Evolutionary conservation across 2,113 vertebrate species (phyloP).

Genomic region (Tachuris rubrigastra): DNA sequence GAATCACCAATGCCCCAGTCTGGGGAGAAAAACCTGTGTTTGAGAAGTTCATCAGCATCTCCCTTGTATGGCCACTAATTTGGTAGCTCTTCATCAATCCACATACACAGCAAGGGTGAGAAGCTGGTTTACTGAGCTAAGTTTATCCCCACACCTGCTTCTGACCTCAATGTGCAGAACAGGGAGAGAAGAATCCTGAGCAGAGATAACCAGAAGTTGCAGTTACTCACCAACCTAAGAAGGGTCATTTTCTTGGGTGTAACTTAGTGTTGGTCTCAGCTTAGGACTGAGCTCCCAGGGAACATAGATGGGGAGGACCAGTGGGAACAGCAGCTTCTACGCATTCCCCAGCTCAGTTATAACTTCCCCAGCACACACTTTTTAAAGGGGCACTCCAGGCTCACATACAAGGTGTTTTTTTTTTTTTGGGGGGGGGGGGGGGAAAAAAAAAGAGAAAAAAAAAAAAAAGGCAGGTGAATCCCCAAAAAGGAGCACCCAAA

Average conservation of each 20-base stretch:
- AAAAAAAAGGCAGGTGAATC: background rate
- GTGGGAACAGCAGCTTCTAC: background rate
- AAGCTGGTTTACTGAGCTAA: background rate
- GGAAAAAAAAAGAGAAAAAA: no score
- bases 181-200: background rate
- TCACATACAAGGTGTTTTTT: background rate
- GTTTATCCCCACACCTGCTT: background rate
- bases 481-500: background rate
- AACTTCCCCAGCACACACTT: background rate
- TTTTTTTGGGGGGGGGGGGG: no score
- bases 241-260: background rate
- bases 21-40: background rate
- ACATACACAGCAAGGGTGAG: rapidly evolving
- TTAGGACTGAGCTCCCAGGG: background rate
- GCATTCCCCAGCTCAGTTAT: rapidly evolving
- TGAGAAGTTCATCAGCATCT: background rate
- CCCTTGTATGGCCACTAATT: rapidly evolving
- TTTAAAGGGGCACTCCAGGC: background rate
- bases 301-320: background rate
- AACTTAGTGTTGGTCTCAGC: background rate
- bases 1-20: background rate
- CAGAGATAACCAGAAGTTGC: background rate
- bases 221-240: background rate
- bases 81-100: background rate
- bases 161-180: background rate